Base-by-base conservation (phyloP, 2,797 vertebrate genomes). In the Squalus acanthias region DNA sequence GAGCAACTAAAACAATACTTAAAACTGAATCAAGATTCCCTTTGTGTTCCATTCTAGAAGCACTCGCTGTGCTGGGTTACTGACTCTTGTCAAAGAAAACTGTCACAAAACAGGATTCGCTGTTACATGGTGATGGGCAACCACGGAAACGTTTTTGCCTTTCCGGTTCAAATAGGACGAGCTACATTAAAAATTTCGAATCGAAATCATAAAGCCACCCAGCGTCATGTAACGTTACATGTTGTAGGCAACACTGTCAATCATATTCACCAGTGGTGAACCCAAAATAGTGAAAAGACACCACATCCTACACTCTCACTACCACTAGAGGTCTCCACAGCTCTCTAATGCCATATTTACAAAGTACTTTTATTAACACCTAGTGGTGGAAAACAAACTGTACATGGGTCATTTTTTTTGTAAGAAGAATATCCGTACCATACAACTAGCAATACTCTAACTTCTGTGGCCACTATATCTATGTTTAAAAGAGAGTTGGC, bases 281-380 rank as follows among this genome's bases (percentile, higher is more conserved):
- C 26, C 46, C 94, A 74, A 72, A 76, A 33, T 57, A 69, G 69
- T 15, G 94, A 74, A 24, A 63, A 24, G 26, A 46, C 13, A 53
- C 13, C 46, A 24, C n/a, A n/a, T 50, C 50, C 22, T 26, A 69
- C 67, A 72, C 94, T 74, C 60, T 17, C 70, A 57, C 70, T 74
- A 76, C 94, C 94, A 76, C 94, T 76, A 95, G 94, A 76, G 12
- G 94, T 53, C 94, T 20, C 46, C 94, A 53, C 65, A 95, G 69
- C 39, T 29, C 50, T 24, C 7, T 9, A 33, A 33, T 17, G 26
- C 46, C 29, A 7, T 95, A 50, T 57, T 70, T 70, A 70, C 67
- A 72, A 70, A 74, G 69, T 46, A 26, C 29, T 46, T n/a, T 20
- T 15, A 33, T 15, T 20, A 24, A 53, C 50, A 22, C 29, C 50